A percentile compares a stretch with the other conserved stretches of the same genome.
These are phyloP conservation scores for Phenacoccus solenopsis DNA, from an alignment of 1,140 invertebrate species.

Conservation along the genomic window DNA sequence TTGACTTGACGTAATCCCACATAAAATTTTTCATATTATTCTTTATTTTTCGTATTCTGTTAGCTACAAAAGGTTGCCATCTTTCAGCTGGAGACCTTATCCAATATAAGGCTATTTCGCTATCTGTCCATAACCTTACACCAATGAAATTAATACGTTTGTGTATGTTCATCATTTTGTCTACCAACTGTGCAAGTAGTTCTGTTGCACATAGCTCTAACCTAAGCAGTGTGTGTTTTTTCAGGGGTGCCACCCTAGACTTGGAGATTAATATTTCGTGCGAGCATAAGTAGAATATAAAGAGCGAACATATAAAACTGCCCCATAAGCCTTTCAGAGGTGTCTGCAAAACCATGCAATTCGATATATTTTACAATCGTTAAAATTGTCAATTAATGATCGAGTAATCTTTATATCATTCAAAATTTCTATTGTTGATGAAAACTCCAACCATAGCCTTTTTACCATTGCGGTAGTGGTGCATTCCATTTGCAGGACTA, in stretches of 20 bases:
- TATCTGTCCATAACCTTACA: slow-evolving; percentile 30
- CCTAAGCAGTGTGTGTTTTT: slow-evolving; percentile 31
- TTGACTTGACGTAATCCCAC: slow-evolving; percentile 36
- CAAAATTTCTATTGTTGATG: slow-evolving; percentile 22
- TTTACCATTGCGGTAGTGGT: slow-evolving; percentile 26
- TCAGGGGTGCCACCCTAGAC: slow-evolving; percentile 31
- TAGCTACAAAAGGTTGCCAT: slow-evolving; percentile 33
- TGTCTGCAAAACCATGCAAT: slow-evolving; percentile 31
- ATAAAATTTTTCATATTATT: slow-evolving; percentile 18
- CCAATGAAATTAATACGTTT: neutral
- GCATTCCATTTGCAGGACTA: slow-evolving; percentile 32
- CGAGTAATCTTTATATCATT: slow-evolving; percentile 24
- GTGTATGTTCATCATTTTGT: neutral
- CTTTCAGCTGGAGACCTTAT: slow-evolving; percentile 26
- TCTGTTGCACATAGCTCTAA: slow-evolving; percentile 33
- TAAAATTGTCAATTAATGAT: neutral
- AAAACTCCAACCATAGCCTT: slow-evolving; percentile 26
- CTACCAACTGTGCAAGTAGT: slow-evolving; percentile 25
- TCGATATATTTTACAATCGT: slow-evolving; percentile 19
- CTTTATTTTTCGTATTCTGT: slow-evolving; percentile 33
- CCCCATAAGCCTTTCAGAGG: slow-evolving; percentile 28
- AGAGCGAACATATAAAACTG: slow-evolving; percentile 23
- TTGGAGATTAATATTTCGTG: slow-evolving; percentile 30
- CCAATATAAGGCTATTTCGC: slow-evolving; percentile 32
- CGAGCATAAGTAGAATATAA: slow-evolving; percentile 28